Base-by-base conservation (phyloP, 2,797 vertebrate genomes). In the Danio tinwini region DNA sequence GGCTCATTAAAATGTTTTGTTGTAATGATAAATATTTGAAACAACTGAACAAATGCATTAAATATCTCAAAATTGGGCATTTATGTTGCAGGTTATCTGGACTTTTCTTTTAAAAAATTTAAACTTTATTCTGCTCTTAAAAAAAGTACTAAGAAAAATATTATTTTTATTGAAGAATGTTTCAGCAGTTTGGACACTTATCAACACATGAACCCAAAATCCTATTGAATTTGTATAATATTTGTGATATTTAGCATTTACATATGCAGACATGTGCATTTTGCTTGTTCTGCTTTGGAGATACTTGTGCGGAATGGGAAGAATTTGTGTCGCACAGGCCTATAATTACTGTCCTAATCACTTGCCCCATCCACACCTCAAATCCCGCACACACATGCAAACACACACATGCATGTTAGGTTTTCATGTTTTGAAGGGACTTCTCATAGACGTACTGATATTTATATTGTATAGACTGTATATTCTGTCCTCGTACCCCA, bases 261-360 rank as follows among this genome's bases (percentile, higher is more conserved):
- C 62, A 37, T 16, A 10, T 40, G 37, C 7, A n/a, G 7, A 10
- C 5, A 6, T 64, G n/a, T 44, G 16, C 59, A 37, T 5, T 45
- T 53, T 44, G 45, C 42, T 29, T 58, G 56, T 61, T 13, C 14
- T 64, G 1, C 42, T 14, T 7, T 65, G 42, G 42, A 47, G n/a
- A n/a, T n/a, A n/a, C n/a, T n/a, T n/a, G n/a, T n/a, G n/a, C n/a
- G n/a, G 63, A 65, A 47, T 21, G 63, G 63, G 42, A 47, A 47
- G 74, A 52, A 9, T 64, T 29, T 39, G 29, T 59, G 58, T 13
- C 9, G 14, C 21, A 11, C 59, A 19, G 16, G 45, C 73, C 61
- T 53, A 17, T 76, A 52, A 52, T 69, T 80, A 79, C 76, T 74
- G 70, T 65, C 63, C 17, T 65, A 29, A 65, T 47, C 47, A 50